Conservation (phyloP, 2,888 invertebrate genomes). For the Microchrysa polita region DNA sequence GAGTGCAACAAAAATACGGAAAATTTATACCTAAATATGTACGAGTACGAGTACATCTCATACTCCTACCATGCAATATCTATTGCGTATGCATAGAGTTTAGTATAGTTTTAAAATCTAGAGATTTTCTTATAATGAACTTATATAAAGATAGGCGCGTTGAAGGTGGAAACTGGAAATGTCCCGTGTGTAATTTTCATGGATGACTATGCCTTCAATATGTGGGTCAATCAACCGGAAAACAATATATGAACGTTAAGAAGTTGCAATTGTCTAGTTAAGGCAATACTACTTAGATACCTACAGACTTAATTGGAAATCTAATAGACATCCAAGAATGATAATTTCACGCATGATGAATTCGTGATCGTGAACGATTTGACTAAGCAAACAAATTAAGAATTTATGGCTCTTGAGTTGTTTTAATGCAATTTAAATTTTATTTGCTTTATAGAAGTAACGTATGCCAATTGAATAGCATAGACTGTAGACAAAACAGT, state of each 20-base stretch:
- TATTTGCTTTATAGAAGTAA: too few relatives aligned
- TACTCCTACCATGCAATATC: too few relatives aligned
- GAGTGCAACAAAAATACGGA: not conserved
- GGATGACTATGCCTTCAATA: not conserved
- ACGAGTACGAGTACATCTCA: too few relatives aligned
- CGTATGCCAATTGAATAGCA: too few relatives aligned
- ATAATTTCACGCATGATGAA: slow-evolving; percentile 2
- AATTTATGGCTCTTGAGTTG: too few relatives aligned
- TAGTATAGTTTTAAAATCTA: not conserved
- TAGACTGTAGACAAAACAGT: too few relatives aligned
- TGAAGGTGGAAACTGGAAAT: not conserved
- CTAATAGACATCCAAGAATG: not conserved
- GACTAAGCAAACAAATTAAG: too few relatives aligned
- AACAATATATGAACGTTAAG: not conserved
- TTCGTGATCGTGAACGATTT: not conserved
- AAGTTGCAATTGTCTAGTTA: not conserved
- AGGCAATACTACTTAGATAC: not conserved
- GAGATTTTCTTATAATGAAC: not conserved
- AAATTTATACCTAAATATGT: too few relatives aligned
- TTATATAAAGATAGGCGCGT: not conserved
- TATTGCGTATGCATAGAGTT: too few relatives aligned
- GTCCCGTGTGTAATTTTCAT: not conserved
- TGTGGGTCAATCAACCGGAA: slow-evolving; percentile 12
- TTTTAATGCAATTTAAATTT: too few relatives aligned
- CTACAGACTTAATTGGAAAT: not conserved